Evolutionary conservation across 1,140 invertebrate species (phyloP).

Genomic region (Nixonia krombeini): DNA sequence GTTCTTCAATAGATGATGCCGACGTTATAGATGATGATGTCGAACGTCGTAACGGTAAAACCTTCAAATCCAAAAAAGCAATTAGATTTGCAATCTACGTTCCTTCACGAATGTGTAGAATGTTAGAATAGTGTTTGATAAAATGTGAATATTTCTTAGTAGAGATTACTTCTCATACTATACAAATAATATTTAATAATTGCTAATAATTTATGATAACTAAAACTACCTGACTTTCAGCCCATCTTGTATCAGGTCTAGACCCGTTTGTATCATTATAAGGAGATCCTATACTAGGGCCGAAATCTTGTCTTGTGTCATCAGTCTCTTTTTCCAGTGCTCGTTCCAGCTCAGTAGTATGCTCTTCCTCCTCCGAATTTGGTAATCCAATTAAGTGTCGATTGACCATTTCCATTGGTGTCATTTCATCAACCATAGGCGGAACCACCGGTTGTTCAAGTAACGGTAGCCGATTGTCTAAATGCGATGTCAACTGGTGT

Average conservation of each 20-base stretch:
- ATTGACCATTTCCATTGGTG: slow-evolving; percentile 65
- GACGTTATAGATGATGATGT: slow-evolving; percentile 79
- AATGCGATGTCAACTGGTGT: slow-evolving; percentile 54
- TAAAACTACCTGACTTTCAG: slow-evolving; percentile 74
- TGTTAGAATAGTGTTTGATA: too few species aligned
- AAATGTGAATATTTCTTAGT: too few species aligned
- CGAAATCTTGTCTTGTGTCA: slow-evolving; percentile 71
- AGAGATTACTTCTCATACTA: too few species aligned
- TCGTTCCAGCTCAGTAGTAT: slow-evolving; percentile 59
- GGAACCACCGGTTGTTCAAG: slow-evolving; percentile 58
- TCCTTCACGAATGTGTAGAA: too few species aligned
- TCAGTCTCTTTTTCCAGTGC: slow-evolving; percentile 64
- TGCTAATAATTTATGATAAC: background rate
- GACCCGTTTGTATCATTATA: slow-evolving; percentile 73
- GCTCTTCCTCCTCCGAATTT: slow-evolving; percentile 60
- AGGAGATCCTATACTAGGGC: slow-evolving; percentile 77
- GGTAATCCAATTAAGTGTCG: slow-evolving; percentile 63
- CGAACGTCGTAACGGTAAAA: slow-evolving; percentile 77
- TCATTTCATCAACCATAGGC: slow-evolving; percentile 58
- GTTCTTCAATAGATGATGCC: slow-evolving; percentile 74
- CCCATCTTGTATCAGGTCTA: slow-evolving; percentile 78
- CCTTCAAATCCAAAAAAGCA: slow-evolving; percentile 23
- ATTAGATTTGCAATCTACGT: too few species aligned
- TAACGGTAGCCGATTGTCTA: slow-evolving; percentile 45
- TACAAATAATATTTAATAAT: background rate